Percentiles rank a stretch among this genome's conserved stretches.
phyloP scores from a whole-genome alignment of 23 tunicate genomes.

The Trididemnum nubilum region DNA sequence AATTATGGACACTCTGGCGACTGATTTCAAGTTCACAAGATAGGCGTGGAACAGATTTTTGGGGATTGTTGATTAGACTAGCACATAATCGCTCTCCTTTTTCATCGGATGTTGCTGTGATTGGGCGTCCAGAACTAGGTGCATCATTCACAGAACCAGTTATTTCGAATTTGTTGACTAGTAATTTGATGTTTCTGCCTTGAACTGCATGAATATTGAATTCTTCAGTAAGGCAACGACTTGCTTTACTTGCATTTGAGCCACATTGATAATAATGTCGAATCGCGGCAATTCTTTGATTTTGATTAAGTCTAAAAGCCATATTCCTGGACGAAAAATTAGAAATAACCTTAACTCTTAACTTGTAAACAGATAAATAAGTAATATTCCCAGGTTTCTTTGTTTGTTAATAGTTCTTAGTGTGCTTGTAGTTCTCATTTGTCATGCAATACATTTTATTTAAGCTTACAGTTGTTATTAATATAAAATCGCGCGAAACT shows the following conservation, averaged over 20 bases:
- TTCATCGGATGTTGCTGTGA: conserved; percentile 36
- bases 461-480: conserved; percentile 24
- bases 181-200: conserved; percentile 33
- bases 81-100: conserved; percentile 30
- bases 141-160: conserved; percentile 37
- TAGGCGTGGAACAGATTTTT: conserved; percentile 35
- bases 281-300: conserved; percentile 34
- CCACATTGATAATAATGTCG: conserved; percentile 32
- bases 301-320: conserved; percentile 35
- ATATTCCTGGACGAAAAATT: conserved; percentile 30
- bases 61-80: conserved; percentile 36
- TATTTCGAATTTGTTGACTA: conserved; percentile 33
- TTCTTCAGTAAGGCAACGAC: conserved; percentile 32
- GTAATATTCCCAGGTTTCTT: conserved; percentile 25
- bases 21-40: conserved; percentile 31
- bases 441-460: conserved; percentile 23
- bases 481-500: conserved; percentile 22
- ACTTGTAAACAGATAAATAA: conserved; percentile 30
- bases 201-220: conserved; percentile 35
- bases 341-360: conserved; percentile 28
- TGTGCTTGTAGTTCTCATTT: conserved; percentile 34
- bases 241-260: conserved; percentile 33
- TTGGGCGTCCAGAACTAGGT: conserved; percentile 37
- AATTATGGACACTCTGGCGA: conserved; percentile 23
- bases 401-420: conserved; percentile 25